These are phyloP conservation scores for Adineta ricciae DNA, from an alignment of 2,888 invertebrate species.

Conservation along the genomic window DNA sequence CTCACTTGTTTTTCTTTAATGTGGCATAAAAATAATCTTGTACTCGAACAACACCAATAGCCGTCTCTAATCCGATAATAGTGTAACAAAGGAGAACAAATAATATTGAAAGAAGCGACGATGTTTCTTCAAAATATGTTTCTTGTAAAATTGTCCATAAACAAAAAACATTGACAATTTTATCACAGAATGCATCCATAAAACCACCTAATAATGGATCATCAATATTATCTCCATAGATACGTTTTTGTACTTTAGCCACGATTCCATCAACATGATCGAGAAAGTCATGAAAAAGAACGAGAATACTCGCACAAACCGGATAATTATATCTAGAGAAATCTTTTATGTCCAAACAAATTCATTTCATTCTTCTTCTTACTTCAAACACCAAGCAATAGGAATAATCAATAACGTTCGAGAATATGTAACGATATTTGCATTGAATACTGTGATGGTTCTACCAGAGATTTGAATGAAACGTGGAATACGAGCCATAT, in stretches of 20 bases:
- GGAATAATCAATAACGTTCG: constrained; percentile 41
- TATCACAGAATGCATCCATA: constrained; percentile 45
- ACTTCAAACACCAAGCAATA: constrained; percentile 41
- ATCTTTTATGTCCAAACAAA: not conserved
- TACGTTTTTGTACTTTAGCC: constrained; percentile 40
- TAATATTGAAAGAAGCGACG: constrained; percentile 36
- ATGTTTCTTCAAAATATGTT: constrained; percentile 39
- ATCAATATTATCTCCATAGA: constrained; percentile 38
- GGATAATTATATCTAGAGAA: constrained; percentile 38
- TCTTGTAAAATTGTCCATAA: constrained; percentile 41
- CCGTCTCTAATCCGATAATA: constrained; percentile 41
- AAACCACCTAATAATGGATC: constrained; percentile 43
- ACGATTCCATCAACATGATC: constrained; percentile 45
- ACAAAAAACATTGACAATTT: constrained; percentile 42
- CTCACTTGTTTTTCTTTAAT: constrained; percentile 8
- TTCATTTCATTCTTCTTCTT: constrained; percentile 31
- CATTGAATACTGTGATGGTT: constrained; percentile 39
- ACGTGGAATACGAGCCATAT: constrained; percentile 39
- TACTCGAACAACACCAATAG: constrained; percentile 41
- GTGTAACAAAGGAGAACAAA: constrained; percentile 37
- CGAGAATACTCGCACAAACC: constrained; percentile 38
- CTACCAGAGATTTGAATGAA: constrained; percentile 36
- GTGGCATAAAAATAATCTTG: constrained; percentile 41
- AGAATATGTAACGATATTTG: constrained; percentile 42
- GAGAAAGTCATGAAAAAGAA: constrained; percentile 41